Percentiles rank a stretch among this genome's conserved stretches.
phyloP scores from a whole-genome alignment of 2,113 vertebrate species.

The Pelecanoides urinatrix region DNA sequence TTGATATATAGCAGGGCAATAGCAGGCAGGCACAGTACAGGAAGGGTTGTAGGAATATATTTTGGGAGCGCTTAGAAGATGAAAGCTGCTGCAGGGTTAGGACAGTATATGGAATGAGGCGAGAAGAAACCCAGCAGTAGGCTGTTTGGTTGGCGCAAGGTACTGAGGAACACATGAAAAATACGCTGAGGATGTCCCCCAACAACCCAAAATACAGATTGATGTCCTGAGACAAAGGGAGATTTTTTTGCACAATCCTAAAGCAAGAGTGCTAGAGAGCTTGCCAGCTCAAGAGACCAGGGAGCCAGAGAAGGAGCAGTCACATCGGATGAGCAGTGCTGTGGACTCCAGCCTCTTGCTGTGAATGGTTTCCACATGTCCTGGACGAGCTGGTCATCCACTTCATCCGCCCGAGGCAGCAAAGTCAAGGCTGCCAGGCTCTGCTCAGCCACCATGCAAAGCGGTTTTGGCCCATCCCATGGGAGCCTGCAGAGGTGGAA shows the following conservation, averaged over 20 bases:
- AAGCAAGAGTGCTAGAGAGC: background rate
- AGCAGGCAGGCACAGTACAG: background rate
- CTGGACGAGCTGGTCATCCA: background rate
- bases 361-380: background rate
- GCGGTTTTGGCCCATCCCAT: accelerated
- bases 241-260: background rate
- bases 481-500: background rate
- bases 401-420: background rate
- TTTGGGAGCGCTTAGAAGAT: background rate
- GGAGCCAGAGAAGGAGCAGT: background rate
- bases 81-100: background rate
- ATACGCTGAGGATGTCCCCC: background rate
- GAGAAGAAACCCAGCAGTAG: background rate
- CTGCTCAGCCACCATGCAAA: background rate
- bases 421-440: background rate
- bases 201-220: background rate
- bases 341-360: background rate
- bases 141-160: background rate
- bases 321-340: background rate
- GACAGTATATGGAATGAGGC: background rate
- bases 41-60: background rate
- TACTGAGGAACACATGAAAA: background rate
- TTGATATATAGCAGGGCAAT: background rate
- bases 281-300: background rate
- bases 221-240: background rate